Percentiles rank a stretch among this genome's conserved stretches.
Conservation (phyloP, 2,113 vertebrate species). For the Hystrix brachyura region DNA sequence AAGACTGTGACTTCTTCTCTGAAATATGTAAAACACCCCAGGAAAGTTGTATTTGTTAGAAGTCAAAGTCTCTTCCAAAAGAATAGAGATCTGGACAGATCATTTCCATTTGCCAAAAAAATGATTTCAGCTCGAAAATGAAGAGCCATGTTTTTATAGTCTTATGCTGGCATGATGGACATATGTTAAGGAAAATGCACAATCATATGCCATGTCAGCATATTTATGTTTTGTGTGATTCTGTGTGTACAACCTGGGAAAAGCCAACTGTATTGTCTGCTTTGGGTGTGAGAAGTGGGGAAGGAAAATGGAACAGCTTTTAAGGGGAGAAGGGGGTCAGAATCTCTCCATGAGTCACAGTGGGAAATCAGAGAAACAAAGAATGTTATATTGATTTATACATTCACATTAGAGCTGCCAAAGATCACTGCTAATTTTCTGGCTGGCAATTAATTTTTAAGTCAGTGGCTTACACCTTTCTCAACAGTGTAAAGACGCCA, state of each 20-base stretch:
- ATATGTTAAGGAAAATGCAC: not conserved
- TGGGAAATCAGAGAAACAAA: not conserved
- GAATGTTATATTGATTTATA: not conserved
- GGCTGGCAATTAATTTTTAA: not conserved
- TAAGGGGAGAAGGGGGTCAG: not conserved
- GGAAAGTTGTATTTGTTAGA: not conserved
- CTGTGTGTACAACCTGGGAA: not conserved
- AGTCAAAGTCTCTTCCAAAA: not conserved
- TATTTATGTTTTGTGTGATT: conserved; percentile 56
- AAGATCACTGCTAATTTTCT: conserved; percentile 5
- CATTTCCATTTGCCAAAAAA: conserved; percentile 73
- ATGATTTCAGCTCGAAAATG: conserved; percentile 36
- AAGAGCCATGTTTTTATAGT: not conserved
- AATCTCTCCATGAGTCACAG: not conserved
- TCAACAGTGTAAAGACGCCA: not conserved
- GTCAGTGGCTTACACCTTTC: conserved; percentile 8
- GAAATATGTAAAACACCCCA: conserved; percentile 34
- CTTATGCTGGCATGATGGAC: conserved; percentile 19
- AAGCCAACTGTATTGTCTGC: not conserved
- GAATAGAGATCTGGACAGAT: not conserved
- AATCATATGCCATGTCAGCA: conserved; percentile 3
- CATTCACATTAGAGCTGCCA: not conserved
- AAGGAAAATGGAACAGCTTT: not conserved
- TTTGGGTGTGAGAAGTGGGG: not conserved
- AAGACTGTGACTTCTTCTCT: conserved; percentile 17